Evolutionary conservation across 2,888 invertebrate genomes (phyloP), one percentile per base, ranked within the genome.

Genomic region (Diarsia brunnea): DNA sequence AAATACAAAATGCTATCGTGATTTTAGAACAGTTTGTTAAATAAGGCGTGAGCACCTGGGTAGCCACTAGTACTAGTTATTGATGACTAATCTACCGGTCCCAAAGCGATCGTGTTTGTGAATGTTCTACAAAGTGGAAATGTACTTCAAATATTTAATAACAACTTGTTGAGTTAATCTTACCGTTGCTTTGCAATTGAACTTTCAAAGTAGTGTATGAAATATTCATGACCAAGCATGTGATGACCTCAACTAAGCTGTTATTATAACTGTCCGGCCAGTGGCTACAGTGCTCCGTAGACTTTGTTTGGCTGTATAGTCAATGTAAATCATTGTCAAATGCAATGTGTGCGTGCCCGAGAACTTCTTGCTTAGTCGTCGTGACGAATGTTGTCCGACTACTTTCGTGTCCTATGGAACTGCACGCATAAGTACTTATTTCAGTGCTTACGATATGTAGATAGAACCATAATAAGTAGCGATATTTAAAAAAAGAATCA

Each of bases 181-280:
- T 73, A 83, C 82, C 78, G 82, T 82, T 86, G 76, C 72, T 79
- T 79, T 65, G 81, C 77, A 81, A 81, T 84, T 87, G 84, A 88
- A 87, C 87, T 89, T 86, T 87, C 73, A 83, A 88, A 84, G 87
- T 89, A 64, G 81, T 79, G 73, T 86, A 93, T 92, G 88, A 91
- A 92, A 91, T 93, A 93, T 92, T 91, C 92, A 93, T 93, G 89
- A 90, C 67, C 79, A 69, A 69, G 84, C 78, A 82, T 88, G 88
- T 87, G 89, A 89, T 91, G 91, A 91, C 90, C 90, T 91, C 89
- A 89, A 91, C 90, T 67, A 43, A 71, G 71, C 71, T 88, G 90
- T 91, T 93, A 89, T 91, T 91, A 91, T 93, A 94, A 93, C 92
- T 92, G 93, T 92, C 83, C 82, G 78, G 82, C 78, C 82, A 84